A percentile compares a stretch with the other conserved stretches of the same genome.
These are phyloP conservation scores for Pimephales promelas DNA, from an alignment of 2,113 vertebrate genomes.

Conservation along the genomic window DNA sequence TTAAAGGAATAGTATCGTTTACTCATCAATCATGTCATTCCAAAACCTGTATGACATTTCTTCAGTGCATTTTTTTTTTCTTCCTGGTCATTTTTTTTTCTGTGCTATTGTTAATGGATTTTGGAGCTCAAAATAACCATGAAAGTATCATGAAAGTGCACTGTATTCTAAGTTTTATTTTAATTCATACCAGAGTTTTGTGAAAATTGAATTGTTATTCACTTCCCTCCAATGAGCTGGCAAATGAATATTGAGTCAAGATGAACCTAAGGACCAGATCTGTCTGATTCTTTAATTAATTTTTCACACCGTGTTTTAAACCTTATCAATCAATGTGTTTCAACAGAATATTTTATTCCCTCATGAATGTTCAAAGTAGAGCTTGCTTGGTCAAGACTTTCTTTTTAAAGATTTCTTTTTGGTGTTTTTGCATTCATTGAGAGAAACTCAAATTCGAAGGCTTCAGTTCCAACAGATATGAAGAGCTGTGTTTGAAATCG, in stretches of 20 bases:
- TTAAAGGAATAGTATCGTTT: neutral
- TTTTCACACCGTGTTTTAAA: neutral
- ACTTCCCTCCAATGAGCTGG: neutral
- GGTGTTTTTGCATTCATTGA: neutral
- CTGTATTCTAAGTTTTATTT: neutral
- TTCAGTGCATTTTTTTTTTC: neutral
- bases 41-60: neutral
- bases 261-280: neutral
- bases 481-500: too few species aligned
- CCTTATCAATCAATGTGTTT: neutral
- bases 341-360: neutral
- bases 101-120: neutral
- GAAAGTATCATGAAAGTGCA: neutral
- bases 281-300: too few species aligned
- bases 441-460: neutral
- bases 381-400: neutral
- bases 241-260: neutral
- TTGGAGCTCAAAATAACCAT: neutral
- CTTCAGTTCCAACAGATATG: neutral
- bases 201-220: neutral
- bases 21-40: neutral
- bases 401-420: neutral
- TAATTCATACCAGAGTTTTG: neutral
- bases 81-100: neutral
- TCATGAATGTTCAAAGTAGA: neutral